Conservation (phyloP, 2,797 vertebrate species). For the Merluccius polli region DNA sequence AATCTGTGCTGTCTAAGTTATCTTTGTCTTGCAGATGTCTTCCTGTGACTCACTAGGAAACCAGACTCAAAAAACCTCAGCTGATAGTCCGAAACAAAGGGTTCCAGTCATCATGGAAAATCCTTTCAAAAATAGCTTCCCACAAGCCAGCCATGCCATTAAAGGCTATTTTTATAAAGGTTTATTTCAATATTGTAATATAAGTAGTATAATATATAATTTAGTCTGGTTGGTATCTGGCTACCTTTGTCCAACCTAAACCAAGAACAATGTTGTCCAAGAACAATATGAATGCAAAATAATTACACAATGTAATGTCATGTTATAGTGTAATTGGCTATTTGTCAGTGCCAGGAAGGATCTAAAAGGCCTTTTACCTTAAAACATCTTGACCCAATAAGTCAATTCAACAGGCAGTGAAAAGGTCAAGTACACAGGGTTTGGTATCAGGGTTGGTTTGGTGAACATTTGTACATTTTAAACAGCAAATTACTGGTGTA, state of each 20-base stretch:
- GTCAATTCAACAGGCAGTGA: neutral
- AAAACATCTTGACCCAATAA: neutral
- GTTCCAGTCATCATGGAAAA: neutral
- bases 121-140: neutral
- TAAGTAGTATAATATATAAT: neutral
- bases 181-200: neutral
- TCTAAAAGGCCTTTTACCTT: neutral
- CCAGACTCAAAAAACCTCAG: neutral
- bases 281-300: too few relatives aligned
- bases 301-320: neutral
- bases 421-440: neutral
- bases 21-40: neutral
- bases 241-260: neutral
- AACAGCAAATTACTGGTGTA: neutral
- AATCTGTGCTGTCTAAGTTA: neutral
- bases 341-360: neutral
- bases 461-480: neutral
- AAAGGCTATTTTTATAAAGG: neutral
- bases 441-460: neutral
- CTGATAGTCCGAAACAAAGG: neutral
- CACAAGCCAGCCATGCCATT: neutral
- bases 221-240: neutral
- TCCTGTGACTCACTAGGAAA: neutral
- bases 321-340: neutral
- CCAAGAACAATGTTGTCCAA: too few relatives aligned